Conservation (phyloP, 35 echinoderm and acorn worm species). For the Diadema setosum region DNA sequence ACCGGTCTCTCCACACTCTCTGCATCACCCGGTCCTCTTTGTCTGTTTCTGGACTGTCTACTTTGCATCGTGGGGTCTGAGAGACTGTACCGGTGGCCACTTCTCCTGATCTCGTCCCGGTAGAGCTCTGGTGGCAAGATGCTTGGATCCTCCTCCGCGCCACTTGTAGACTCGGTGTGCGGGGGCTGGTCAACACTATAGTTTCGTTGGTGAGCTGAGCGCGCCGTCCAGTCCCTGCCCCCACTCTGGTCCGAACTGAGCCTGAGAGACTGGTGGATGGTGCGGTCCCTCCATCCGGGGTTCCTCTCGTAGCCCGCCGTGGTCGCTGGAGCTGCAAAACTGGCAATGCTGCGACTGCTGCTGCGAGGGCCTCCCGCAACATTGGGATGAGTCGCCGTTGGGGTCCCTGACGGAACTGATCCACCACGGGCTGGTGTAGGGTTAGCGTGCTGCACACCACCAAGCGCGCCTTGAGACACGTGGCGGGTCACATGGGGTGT, state of each 20-base stretch:
- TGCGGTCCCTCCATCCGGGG: not conserved
- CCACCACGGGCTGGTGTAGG: not conserved
- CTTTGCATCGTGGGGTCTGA: not conserved
- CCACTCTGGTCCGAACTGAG: not conserved
- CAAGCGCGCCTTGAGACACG: not conserved
- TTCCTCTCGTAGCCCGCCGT: not conserved
- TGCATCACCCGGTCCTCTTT: not conserved
- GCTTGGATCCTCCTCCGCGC: not conserved
- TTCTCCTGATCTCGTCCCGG: constrained; percentile 10
- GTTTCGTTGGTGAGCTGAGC: not conserved
- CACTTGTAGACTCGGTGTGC: not conserved
- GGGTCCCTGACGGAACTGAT: too few relatives aligned
- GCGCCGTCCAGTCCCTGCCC: not conserved
- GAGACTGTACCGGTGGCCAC: not conserved
- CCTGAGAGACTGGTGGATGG: not conserved
- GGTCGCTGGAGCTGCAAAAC: not conserved
- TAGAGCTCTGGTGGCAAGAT: not conserved
- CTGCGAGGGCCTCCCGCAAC: not conserved
- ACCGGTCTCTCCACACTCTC: not conserved
- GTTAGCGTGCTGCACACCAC: too few relatives aligned
- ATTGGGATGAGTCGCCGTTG: not conserved
- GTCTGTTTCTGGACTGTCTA: not conserved
- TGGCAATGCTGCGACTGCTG: not conserved
- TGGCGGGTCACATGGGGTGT: not conserved
- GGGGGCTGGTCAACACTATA: not conserved